A percentile compares a stretch with the other conserved stretches of the same genome.
These are phyloP conservation scores for Drosophila borborema DNA, from an alignment of 2,888 invertebrate genomes.

Conservation along the genomic window DNA sequence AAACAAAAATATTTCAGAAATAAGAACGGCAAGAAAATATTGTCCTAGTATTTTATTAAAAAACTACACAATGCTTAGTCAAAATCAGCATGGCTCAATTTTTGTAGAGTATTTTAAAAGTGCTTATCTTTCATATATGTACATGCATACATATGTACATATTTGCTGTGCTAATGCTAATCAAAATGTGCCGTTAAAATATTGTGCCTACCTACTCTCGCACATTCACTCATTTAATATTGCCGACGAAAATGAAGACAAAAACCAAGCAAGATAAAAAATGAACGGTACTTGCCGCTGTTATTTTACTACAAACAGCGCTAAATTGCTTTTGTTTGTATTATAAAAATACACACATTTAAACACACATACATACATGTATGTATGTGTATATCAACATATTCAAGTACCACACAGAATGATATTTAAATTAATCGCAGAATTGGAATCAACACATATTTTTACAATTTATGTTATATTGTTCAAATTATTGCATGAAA, in stretches of 20 bases:
- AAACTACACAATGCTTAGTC: no score
- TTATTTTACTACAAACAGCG: background rate
- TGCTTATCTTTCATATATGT: background rate
- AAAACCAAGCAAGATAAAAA: background rate
- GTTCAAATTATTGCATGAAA: background rate
- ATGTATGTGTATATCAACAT: background rate
- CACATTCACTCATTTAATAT: background rate
- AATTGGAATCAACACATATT: background rate
- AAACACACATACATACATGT: background rate
- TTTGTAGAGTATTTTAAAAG: background rate
- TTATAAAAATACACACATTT: background rate
- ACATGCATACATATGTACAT: background rate
- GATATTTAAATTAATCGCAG: background rate
- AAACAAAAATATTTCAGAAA: background rate
- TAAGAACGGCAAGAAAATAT: background rate
- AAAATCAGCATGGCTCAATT: background rate
- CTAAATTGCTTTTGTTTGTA: background rate
- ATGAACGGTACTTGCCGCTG: background rate
- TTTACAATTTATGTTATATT: background rate
- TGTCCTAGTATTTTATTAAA: background rate
- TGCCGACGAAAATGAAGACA: background rate
- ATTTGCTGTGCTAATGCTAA: constrained; percentile 2
- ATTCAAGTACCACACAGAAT: background rate
- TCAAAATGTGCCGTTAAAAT: constrained; percentile 1
- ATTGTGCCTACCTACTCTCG: background rate